Evolutionary conservation across 2,113 vertebrate genomes (phyloP), one percentile per base, ranked within the genome.

Genomic region (Neogale vison): DNA sequence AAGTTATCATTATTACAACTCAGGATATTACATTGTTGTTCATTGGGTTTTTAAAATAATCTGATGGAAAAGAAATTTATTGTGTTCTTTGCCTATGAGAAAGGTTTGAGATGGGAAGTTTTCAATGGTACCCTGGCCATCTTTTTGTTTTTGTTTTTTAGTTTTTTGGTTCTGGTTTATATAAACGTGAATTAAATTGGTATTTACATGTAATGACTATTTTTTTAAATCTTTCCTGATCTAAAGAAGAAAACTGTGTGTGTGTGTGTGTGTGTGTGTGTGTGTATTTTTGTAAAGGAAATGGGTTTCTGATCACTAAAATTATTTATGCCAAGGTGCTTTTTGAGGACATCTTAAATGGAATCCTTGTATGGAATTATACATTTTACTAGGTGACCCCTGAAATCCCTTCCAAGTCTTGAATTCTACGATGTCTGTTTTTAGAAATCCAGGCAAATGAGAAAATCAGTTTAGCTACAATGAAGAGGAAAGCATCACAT

Each of bases 381-480:
- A 87, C 26, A 87, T 77, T 96, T 77, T 93, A 65, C n/a, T 47
- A 90, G 13, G 11, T 94, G 42, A 76, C 4, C 7, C 26, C 24
- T 94, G 21, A 90, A 63, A 81, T 95, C 17, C 21, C 36, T 83
- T 93, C 36, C 15, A 90, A 71, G 47, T 92, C 21, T 92, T 94
- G 7, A 29, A 36, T 71, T 89, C 72, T 63, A 81, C 26, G 59
- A 21, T 72, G 42, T 69, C 39, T 88, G 12, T 71, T 92, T 92
- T 85, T 36, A 97, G 65, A 92, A 94, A 61, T 71, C 21, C 20
- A 69, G 45, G 45, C 31, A 74, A 80, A 89, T 89, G 77, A 74
- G 23, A 94, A 80, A 97, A 72, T n/a, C 26, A 79, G 50, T 96
- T 91, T 69, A 87, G 45, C 79, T 88, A 74, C 45, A 59, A 67